A percentile compares a stretch with the other conserved stretches of the same genome.
phyloP scores from a whole-genome alignment of 2,888 invertebrate genomes.

The Chrysina gloriosa region DNA sequence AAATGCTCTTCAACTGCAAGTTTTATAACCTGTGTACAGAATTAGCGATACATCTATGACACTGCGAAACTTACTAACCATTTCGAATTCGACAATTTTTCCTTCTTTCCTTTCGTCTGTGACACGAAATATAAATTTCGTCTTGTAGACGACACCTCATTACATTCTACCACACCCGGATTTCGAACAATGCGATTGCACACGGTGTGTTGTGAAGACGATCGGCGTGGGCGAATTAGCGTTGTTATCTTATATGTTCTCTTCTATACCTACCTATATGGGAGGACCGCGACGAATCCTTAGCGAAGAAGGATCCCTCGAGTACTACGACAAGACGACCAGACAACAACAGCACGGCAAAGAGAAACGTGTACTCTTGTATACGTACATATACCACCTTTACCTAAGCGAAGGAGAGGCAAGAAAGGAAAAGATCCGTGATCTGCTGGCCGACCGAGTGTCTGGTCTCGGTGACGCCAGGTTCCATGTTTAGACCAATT shows the following conservation, averaged over 20 bases:
- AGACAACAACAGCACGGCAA: slow-evolving; percentile 45
- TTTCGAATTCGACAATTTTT: too few species aligned
- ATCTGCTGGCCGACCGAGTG: slow-evolving; percentile 53
- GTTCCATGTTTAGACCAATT: slow-evolving; percentile 65
- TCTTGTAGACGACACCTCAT: not conserved
- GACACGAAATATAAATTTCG: too few species aligned
- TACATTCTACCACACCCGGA: slow-evolving; percentile 16
- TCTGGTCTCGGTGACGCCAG: slow-evolving; percentile 65
- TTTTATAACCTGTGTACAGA: too few species aligned
- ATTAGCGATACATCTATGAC: too few species aligned
- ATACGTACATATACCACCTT: not conserved
- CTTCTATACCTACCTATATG: not conserved
- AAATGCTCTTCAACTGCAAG: too few species aligned
- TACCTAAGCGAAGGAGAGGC: slow-evolving; percentile 43
- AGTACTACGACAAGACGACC: slow-evolving; percentile 18
- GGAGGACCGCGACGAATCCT: slow-evolving; percentile 50
- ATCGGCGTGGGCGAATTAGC: slow-evolving; percentile 44
- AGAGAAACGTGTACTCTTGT: slow-evolving; percentile 43
- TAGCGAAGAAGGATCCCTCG: slow-evolving; percentile 50
- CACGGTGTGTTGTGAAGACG: not conserved
- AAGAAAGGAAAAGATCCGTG: slow-evolving; percentile 46
- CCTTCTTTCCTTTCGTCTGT: too few species aligned
- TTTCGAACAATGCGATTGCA: slow-evolving; percentile 6
- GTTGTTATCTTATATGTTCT: slow-evolving; percentile 35
- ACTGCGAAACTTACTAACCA: too few species aligned